Base-by-base conservation (phyloP, 2,113 vertebrate species). In the Panurus biarmicus region DNA sequence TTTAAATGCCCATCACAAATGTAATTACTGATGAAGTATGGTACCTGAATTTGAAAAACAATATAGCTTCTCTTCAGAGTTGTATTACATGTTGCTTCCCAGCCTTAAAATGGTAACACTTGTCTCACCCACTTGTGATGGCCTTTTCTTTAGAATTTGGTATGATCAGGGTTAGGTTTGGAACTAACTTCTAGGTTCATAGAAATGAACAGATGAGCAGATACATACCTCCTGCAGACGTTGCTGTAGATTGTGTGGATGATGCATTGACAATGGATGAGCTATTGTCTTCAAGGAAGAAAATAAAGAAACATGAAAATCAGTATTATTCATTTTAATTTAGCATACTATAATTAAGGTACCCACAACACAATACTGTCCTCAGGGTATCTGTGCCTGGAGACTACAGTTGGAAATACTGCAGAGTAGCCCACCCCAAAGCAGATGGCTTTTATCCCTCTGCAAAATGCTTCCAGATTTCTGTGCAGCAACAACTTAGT, bases 191-290 rank as follows among this genome's bases (percentile, higher is more conserved):
- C 22, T 42, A 80, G 2, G 6, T 42, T 54, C n/a, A 50, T 1
- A 64, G 35, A 7, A 72, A 73, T 4, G 12, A 29, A 67, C 23
- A 73, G 54, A 91, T 24, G 15, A 35, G 67, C 29, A 71, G 60
- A 91, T 23, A 96, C 96, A 2, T 93, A 97, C 96, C 91, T 75
- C 4, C 23, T 71, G 45, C 1, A 69, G 92, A 60, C 40, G 85
- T n/a, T 69, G 79, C 4, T 58, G 74, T 10, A 77, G 89, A 60
- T 24, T 57, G 50, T 22, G 50, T 54, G 42, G 72, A 22, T 72
- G 57, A 35, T 21, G 45, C 8, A 58, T 9, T 10, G 25, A 15
- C 5, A 64, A 0, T 66, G 70, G 70, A 16, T 57, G 24, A 61
- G 38, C 3, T 58, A 9, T 7, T 71, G 25, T 11, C 88, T 96